Base-by-base conservation (phyloP, 2,113 vertebrate genomes). In the Heterocephalus glaber region DNA sequence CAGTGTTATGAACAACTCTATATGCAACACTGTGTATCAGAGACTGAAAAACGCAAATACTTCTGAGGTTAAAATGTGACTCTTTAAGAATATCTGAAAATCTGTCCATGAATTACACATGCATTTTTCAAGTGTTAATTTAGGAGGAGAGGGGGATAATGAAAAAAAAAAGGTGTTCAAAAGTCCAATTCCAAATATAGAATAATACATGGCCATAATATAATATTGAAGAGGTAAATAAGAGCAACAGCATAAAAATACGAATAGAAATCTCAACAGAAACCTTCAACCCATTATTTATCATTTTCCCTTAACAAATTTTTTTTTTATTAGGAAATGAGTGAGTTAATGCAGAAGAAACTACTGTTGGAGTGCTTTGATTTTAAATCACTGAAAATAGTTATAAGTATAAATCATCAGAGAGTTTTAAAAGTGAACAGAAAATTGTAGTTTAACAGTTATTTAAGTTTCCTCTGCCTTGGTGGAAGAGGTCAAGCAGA, bases 71-170 rank as follows among this genome's bases (percentile, higher is more conserved):
- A 89, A 95, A 81, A 60, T 76, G 13, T 47, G n/a, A 65, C 52
- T 70, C 4, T 79, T 92, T 16, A 61, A 84, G 38, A 83, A 41
- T 54, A 82, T 94, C 44, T 86, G 60, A 4, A 79, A 92, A 88
- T 89, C 22, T 95, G 70, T 5, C 81, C 41, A 80, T 93, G 60
- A 91, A 92, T 35, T 92, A 44, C 2, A 66, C 24, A 92, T 35
- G 17, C 35, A 61, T 93, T 72, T 95, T 7, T 13, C 52, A 47
- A 70, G 28, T 79, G 16, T 85, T 96, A 65, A 88, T 56, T 93
- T 77, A 49, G 14, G 41, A 44, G 13, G 66, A 54, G 3, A 72
- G 33, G 38, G 2, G 35, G 49, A 92, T 80, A 68, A 89, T 26
- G 22, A 88, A 92, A 26, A 35, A 47, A 84, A 66, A 1, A 86